Conservation (phyloP, 1,140 invertebrate species). For the Pemphigus obesinymphae region DNA sequence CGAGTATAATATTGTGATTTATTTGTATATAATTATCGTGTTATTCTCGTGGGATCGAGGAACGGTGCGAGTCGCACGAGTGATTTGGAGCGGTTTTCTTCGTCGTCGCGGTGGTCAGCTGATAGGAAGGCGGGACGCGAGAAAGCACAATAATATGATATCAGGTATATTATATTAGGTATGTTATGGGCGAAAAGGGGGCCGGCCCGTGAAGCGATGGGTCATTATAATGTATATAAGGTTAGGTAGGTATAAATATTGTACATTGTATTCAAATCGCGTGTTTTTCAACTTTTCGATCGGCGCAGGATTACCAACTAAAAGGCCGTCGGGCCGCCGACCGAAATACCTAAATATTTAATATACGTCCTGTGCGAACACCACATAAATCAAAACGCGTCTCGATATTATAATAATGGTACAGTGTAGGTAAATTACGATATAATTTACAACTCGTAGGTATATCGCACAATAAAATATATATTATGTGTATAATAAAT, state of each 20-base stretch:
- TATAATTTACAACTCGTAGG: too few species aligned
- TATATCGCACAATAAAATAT: too few species aligned
- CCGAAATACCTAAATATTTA: too few species aligned
- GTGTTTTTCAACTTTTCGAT: neutral
- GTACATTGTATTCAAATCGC: slow-evolving; percentile 23
- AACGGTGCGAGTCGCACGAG: neutral
- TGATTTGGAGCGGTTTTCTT: too few species aligned
- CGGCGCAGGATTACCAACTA: neutral
- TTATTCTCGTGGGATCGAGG: too few species aligned
- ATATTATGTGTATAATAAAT: too few species aligned
- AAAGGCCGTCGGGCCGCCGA: neutral
- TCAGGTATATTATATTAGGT: neutral
- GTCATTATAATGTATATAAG: neutral
- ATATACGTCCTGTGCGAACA: too few species aligned
- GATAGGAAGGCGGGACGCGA: neutral
- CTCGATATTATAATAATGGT: too few species aligned
- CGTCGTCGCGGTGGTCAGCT: neutral
- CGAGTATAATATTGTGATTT: neutral
- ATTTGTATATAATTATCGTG: neutral
- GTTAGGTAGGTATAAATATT: too few species aligned
- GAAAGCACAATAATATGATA: neutral
- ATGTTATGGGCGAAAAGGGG: neutral
- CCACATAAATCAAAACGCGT: neutral
- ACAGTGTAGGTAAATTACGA: too few species aligned
- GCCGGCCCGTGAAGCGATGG: neutral